Evolutionary conservation across 35 echinoderm and acorn worm genomes (phyloP).

Genomic region (Patiria miniata): DNA sequence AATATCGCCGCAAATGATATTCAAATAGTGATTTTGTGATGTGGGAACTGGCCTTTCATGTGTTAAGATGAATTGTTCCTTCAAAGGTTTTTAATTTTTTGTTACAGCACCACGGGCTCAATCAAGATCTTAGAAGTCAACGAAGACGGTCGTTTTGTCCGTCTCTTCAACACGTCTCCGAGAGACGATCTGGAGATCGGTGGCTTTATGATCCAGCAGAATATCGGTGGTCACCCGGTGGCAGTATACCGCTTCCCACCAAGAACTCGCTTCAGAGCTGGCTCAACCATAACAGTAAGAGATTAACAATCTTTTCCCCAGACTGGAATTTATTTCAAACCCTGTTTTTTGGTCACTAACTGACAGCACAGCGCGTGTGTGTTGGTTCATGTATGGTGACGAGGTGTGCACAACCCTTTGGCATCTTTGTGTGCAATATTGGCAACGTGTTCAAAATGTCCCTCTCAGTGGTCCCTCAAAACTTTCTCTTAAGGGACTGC

Average conservation of each 20-base stretch:
- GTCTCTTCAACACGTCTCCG: slow-evolving; percentile 87
- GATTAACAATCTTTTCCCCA: background rate
- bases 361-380: no score
- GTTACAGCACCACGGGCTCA: slow-evolving; percentile 73
- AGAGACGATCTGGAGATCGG: slow-evolving; percentile 78
- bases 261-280: slow-evolving; percentile 75
- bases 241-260: slow-evolving; percentile 95
- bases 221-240: slow-evolving; percentile 95
- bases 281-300: slow-evolving; percentile 84
- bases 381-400: no score
- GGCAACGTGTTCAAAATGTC: no score
- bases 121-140: slow-evolving; percentile 92
- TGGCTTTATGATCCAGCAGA: slow-evolving; percentile 96
- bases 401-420: no score
- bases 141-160: slow-evolving; percentile 88
- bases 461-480: no score
- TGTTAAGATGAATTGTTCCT: no score
- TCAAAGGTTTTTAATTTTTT: no score
- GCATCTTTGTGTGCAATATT: no score
- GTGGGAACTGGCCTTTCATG: no score
- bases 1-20: no score
- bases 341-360: background rate
- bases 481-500: no score
- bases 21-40: no score
- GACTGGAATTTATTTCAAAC: background rate